These are phyloP conservation scores for Phortica magna DNA, from an alignment of 2,888 invertebrate genomes.

Conservation along the genomic window DNA sequence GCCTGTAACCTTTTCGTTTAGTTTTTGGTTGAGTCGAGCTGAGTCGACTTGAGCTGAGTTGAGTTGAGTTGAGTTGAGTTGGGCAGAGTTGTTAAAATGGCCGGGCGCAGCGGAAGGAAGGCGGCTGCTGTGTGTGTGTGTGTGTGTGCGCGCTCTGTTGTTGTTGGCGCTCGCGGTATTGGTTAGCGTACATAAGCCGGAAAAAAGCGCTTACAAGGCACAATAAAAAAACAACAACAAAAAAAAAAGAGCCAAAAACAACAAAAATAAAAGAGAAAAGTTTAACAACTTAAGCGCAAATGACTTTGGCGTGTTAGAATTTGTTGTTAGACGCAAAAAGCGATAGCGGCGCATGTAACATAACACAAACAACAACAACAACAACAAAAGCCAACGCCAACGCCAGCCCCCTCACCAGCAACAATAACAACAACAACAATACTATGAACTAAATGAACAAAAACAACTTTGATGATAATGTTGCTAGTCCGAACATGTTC, in stretches of 20 bases:
- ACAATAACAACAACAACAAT: constrained; percentile 60
- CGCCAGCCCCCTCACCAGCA: too few species aligned
- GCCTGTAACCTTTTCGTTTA: too few species aligned
- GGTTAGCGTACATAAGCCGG: constrained; percentile 43
- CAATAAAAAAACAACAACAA: constrained; percentile 30
- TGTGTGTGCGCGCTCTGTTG: not conserved
- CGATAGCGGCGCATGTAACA: not conserved
- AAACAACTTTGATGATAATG: too few species aligned
- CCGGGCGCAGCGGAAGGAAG: not conserved
- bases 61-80: constrained; percentile 21
- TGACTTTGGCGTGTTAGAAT: constrained; percentile 64
- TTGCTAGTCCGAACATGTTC: too few species aligned
- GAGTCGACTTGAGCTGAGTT: not conserved
- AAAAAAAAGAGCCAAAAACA: too few species aligned
- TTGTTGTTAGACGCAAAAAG: not conserved
- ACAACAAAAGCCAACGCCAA: constrained; percentile 60
- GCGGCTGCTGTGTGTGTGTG: not conserved
- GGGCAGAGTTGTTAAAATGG: not conserved
- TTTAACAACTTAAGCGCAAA: constrained; percentile 65
- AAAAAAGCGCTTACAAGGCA: constrained; percentile 64
- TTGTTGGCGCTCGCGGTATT: not conserved
- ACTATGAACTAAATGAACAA: constrained; percentile 50
- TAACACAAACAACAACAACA: constrained; percentile 34
- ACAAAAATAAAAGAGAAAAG: constrained; percentile 26
- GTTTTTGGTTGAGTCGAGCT: not conserved